Conservation (phyloP, 2,888 invertebrate genomes). For the Actias luna region DNA sequence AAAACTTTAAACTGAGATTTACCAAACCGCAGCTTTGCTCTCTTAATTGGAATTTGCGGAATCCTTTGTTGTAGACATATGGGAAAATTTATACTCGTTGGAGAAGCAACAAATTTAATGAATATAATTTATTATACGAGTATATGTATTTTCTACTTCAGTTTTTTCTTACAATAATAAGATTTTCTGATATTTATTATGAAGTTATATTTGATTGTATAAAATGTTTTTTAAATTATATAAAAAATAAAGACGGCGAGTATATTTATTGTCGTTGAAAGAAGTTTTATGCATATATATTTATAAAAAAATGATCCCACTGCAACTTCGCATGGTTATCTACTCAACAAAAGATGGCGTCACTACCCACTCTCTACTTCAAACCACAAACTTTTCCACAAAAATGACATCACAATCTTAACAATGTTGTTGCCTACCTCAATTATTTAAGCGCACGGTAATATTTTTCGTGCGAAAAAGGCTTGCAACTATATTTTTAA, state of each 20-base stretch:
- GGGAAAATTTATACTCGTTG: slow-evolving; percentile 38
- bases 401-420: slow-evolving; percentile 45
- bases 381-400: slow-evolving; percentile 8
- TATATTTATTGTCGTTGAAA: background rate
- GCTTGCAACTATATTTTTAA: slow-evolving; percentile 61
- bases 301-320: background rate
- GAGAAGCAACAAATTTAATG: slow-evolving; percentile 22
- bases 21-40: slow-evolving; percentile 37
- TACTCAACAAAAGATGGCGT: slow-evolving; percentile 61
- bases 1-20: slow-evolving; percentile 57
- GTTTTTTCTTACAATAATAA: no score
- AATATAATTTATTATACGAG: background rate
- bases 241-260: background rate
- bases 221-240: background rate
- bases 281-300: background rate
- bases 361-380: slow-evolving; percentile 14
- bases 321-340: slow-evolving; percentile 21
- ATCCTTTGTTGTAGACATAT: slow-evolving; percentile 54
- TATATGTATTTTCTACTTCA: no score
- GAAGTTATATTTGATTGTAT: background rate
- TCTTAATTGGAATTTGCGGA: slow-evolving; percentile 57
- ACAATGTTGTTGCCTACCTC: slow-evolving; percentile 42
- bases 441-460: slow-evolving; percentile 55
- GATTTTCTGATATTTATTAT: background rate
- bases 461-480: slow-evolving; percentile 63